phyloP scores from a whole-genome alignment of 1,140 invertebrate species.

The Saccostrea glomerata region DNA sequence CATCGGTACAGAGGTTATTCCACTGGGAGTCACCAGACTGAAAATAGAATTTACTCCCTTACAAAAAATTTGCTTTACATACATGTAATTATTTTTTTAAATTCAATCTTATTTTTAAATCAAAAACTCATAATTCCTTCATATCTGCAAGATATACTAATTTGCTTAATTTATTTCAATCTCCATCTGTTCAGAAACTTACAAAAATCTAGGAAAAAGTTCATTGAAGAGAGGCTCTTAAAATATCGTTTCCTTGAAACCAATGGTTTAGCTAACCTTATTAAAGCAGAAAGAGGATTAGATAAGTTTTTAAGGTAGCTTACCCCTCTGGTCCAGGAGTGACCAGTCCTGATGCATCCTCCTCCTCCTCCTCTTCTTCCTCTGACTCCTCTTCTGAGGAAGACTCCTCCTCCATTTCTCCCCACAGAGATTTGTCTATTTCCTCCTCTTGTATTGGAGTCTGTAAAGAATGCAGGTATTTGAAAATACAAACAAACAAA shows the following conservation, averaged over 20 bases:
- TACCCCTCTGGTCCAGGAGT: constrained; percentile 79
- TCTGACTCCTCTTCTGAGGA: constrained; percentile 87
- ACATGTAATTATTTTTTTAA: not conserved
- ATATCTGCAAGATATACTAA: too few species aligned
- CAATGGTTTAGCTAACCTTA: not conserved
- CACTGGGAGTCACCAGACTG: constrained; percentile 93
- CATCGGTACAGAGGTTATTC: constrained; percentile 94
- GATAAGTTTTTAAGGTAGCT: constrained; percentile 45
- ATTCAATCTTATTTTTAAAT: not conserved
- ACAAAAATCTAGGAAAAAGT: too few species aligned
- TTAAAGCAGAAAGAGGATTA: not conserved
- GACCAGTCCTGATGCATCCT: constrained; percentile 82
- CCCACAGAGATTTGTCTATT: constrained; percentile 95
- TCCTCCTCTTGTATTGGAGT: constrained; percentile 87
- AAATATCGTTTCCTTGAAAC: not conserved
- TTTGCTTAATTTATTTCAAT: too few species aligned
- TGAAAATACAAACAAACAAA: not conserved
- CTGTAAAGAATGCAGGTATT: constrained; percentile 27
- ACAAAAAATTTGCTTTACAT: not conserved
- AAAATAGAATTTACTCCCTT: constrained; percentile 4
- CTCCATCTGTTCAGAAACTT: too few species aligned
- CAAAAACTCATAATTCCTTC: too few species aligned
- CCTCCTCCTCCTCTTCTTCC: constrained; percentile 83
- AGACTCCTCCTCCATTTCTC: constrained; percentile 92
- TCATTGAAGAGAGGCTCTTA: too few species aligned